phyloP scores from a whole-genome alignment of 2,797 vertebrate genomes.

The Acrocephalus scirpaceus region DNA sequence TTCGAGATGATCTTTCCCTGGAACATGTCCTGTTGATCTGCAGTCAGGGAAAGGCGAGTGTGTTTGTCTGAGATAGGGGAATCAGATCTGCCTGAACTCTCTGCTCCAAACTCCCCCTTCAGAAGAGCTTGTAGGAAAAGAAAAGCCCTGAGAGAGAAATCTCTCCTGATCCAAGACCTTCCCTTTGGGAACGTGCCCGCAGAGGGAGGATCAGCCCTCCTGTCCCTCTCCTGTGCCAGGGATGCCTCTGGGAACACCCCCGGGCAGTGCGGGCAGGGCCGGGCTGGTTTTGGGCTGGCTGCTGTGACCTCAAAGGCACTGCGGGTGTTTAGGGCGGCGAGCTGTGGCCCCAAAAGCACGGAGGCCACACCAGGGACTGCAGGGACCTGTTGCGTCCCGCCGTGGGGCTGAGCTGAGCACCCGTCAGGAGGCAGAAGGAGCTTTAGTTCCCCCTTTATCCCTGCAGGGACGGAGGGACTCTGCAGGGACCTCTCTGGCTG shows the following conservation, averaged over 20 bases:
- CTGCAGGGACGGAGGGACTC: background rate
- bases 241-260: accelerated
- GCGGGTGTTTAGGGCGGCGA: background rate
- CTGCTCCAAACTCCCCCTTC: background rate
- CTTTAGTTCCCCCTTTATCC: background rate
- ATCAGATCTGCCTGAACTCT: slow-evolving; percentile 39
- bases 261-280: accelerated
- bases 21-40: slow-evolving; percentile 46
- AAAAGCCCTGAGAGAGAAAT: background rate
- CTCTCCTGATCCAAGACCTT: background rate
- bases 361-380: accelerated
- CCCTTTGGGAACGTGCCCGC: background rate
- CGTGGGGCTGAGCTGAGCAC: background rate
- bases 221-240: background rate
- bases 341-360: background rate
- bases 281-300: accelerated
- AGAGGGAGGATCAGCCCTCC: background rate
- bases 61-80: slow-evolving; percentile 50
- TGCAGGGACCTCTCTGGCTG: background rate
- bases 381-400: accelerated
- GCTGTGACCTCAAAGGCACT: background rate
- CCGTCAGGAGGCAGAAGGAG: background rate
- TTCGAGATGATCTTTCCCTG: slow-evolving; percentile 25
- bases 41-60: background rate
- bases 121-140: background rate